A percentile compares a stretch with the other conserved stretches of the same genome.
Evolutionary conservation across 2,113 vertebrate genomes (phyloP).

Genomic region (Myotis yumanensis): DNA sequence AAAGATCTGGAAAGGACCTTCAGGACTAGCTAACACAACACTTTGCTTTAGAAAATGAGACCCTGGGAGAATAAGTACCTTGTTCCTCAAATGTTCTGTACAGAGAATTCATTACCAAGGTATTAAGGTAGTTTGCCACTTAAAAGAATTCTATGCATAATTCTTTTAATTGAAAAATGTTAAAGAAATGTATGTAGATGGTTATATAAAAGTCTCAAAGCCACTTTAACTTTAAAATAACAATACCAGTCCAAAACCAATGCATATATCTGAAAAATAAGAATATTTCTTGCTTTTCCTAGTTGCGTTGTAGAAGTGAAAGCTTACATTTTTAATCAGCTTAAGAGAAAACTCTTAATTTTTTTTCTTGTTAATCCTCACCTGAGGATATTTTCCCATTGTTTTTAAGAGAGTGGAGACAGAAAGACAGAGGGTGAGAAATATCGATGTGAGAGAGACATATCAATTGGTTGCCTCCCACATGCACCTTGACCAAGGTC

Average conservation of each 20-base stretch:
- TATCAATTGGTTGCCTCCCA: too few relatives aligned
- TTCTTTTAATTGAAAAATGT: not conserved
- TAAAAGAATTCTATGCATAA: constrained; percentile 18
- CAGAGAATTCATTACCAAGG: constrained; percentile 17
- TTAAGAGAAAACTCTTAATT: not conserved
- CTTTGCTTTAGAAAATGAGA: constrained; percentile 39
- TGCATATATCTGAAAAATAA: constrained; percentile 24
- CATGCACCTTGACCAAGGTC: too few relatives aligned
- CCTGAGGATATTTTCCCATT: too few relatives aligned
- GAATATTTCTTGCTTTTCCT: constrained; percentile 27
- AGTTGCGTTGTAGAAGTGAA: not conserved
- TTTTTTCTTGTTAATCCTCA: not conserved
- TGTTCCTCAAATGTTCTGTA: constrained; percentile 35
- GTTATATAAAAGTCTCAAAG: not conserved
- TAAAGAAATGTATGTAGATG: not conserved
- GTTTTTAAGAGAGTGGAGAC: too few relatives aligned
- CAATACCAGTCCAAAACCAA: not conserved
- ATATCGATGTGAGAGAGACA: too few relatives aligned
- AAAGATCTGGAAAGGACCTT: constrained; percentile 51
- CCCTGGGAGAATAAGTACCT: constrained; percentile 1
- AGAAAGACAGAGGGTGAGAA: too few relatives aligned
- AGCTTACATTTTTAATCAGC: not conserved
- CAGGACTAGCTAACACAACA: not conserved
- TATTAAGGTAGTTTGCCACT: not conserved
- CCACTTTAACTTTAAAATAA: not conserved